Evolutionary conservation across 1,140 invertebrate species (phyloP).

Genomic region (Drosophila truncata): DNA sequence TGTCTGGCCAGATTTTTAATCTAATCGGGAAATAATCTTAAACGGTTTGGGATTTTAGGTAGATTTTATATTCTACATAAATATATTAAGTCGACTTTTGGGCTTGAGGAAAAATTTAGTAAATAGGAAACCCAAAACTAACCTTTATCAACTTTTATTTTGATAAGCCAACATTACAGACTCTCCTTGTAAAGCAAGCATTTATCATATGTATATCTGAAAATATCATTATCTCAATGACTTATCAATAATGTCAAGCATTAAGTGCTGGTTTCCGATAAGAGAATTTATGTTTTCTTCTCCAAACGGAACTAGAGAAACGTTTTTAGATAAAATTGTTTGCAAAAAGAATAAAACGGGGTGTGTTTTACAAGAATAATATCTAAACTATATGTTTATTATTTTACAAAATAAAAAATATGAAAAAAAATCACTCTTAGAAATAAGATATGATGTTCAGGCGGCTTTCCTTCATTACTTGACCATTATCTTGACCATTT

Average conservation of each 20-base stretch:
- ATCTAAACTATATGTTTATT: no score
- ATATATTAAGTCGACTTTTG: slow-evolving; percentile 4
- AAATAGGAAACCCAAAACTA: neutral
- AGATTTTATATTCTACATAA: no score
- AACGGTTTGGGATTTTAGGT: neutral
- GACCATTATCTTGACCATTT: neutral
- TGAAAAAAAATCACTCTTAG: no score
- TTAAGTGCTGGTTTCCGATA: slow-evolving; percentile 3
- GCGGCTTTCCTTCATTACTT: neutral
- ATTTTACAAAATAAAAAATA: neutral
- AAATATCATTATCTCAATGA: neutral
- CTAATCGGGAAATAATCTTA: slow-evolving; percentile 23
- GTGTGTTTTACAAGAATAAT: no score
- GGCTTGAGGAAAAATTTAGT: neutral
- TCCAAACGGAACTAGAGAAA: neutral
- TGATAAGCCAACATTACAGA: neutral
- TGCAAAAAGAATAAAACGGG: neutral
- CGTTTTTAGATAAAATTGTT: slow-evolving; percentile 1
- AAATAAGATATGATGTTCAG: neutral
- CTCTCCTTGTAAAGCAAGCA: neutral
- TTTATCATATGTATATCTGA: neutral
- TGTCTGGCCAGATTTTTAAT: slow-evolving; percentile 11
- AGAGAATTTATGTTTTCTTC: neutral
- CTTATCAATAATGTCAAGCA: slow-evolving; percentile 1
- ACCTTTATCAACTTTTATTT: neutral